Evolutionary conservation across 2,888 invertebrate species (phyloP).

Genomic region (Metallyticus violacea): DNA sequence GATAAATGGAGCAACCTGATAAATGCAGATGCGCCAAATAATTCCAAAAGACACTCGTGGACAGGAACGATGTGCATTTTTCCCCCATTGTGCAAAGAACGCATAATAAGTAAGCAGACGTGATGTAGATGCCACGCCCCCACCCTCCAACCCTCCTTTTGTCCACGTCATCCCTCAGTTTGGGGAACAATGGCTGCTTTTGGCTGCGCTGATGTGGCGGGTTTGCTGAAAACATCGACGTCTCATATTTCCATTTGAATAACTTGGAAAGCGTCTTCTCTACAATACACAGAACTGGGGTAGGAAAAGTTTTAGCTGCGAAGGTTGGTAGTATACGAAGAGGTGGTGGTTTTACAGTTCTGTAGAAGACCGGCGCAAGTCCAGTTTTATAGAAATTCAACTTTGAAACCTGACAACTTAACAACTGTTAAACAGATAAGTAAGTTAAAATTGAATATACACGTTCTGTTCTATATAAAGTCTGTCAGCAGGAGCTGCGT

Average conservation of each 20-base stretch:
- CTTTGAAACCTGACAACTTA: not conserved
- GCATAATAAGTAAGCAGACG: not conserved
- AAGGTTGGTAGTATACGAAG: not conserved
- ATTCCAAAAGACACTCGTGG: no score
- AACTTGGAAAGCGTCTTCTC: not conserved
- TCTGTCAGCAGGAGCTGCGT: no score
- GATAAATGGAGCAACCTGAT: not conserved
- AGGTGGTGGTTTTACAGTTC: not conserved
- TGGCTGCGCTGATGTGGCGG: not conserved
- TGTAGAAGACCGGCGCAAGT: not conserved
- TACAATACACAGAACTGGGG: not conserved
- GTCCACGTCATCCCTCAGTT: not conserved
- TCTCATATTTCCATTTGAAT: constrained; percentile 11
- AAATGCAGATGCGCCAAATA: not conserved
- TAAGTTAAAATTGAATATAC: no score
- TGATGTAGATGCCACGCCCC: not conserved
- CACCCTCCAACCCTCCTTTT: not conserved
- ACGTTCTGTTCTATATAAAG: no score
- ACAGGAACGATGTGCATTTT: not conserved
- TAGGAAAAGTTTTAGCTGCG: not conserved
- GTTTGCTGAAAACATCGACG: not conserved
- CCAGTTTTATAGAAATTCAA: not conserved
- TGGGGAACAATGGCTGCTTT: not conserved
- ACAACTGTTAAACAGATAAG: no score
- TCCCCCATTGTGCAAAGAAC: not conserved